Evolutionary conservation across 92 coral and sea anemone genomes (phyloP).

Genomic region (Porites divaricata): DNA sequence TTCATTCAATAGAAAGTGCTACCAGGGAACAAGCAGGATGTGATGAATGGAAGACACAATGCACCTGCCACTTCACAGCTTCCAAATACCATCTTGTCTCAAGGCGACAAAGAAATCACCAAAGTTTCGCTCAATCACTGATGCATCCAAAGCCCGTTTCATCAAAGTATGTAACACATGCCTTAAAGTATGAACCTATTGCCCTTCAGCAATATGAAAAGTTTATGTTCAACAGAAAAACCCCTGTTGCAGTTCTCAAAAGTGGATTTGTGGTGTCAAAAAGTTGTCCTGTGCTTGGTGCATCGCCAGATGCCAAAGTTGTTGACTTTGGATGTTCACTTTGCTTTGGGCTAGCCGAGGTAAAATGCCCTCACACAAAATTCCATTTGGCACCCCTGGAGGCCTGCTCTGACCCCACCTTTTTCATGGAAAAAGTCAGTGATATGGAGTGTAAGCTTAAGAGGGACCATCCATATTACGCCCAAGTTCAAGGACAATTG

Average conservation of each 20-base stretch:
- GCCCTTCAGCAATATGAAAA: constrained; percentile 51
- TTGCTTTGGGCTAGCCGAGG: constrained; percentile 63
- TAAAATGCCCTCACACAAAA: constrained; percentile 49
- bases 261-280: too few relatives aligned
- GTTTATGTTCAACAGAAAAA: constrained; percentile 34
- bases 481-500: constrained; percentile 50
- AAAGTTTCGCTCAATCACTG: constrained; percentile 1
- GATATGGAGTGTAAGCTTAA: constrained; percentile 10
- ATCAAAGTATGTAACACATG: constrained; percentile 58
- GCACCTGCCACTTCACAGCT: background rate
- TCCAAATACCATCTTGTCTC: background rate
- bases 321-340: constrained; percentile 47
- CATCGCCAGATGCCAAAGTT: constrained; percentile 58
- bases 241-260: constrained; percentile 50
- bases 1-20: background rate
- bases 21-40: constrained; percentile 4
- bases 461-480: constrained; percentile 36
- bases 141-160: constrained; percentile 62
- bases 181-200: constrained; percentile 60
- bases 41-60: background rate
- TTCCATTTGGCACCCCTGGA: constrained; percentile 45
- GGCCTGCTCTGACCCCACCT: constrained; percentile 55
- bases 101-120: constrained; percentile 15
- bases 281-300: too few relatives aligned
- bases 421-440: background rate